Evolutionary conservation across 2,888 invertebrate species (phyloP), one percentile per base, ranked within the genome.

Genomic region (Eulithis testata): DNA sequence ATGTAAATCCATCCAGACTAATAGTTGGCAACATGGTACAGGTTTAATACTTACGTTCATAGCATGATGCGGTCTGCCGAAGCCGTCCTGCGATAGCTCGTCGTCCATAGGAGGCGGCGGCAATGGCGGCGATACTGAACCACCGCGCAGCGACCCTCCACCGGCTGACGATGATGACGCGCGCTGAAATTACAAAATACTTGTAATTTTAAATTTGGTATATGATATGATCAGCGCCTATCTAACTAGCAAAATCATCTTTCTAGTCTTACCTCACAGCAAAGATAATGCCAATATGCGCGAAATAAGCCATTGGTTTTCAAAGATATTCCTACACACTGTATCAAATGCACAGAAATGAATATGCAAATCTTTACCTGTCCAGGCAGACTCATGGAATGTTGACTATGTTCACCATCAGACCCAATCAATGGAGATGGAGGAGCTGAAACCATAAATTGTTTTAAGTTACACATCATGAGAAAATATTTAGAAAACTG

Each of bases 71-170:
- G 96, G 96, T 66, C 97, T 92, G 21, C 96, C 97, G 82, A 97
- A 97, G 63, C 95, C 95, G 70, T 96, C 95, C 82, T 96, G 96
- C 65, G 80, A 79, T 4, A 92, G 85, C 65, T 97, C 96, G 80
- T 96, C 96, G 75, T 97, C 97, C 51, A 96, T 95, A 11, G 98
- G 98, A 52, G 98, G 98, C 7, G 97, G 97, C 52, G 97, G 96
- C 75, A 98, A 94, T 27, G 98, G 98, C 3, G 98, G 98, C 40
- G 96, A 96, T 77, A 95, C 96, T 3, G 96, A 96, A 0, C 96
- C 96, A 63, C 93, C 92, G 72, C 93, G 90, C 37, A 79, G 75
- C 0, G 87, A 87, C 2, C 85, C 87, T 4, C 86, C 88, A 44
- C 88, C 89, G 27, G 85, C 82, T 0, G 89, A 89, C 5, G 91